Evolutionary conservation across 2,888 invertebrate species (phyloP), one percentile per base, ranked within the genome.

Genomic region (Folsomia candida): DNA sequence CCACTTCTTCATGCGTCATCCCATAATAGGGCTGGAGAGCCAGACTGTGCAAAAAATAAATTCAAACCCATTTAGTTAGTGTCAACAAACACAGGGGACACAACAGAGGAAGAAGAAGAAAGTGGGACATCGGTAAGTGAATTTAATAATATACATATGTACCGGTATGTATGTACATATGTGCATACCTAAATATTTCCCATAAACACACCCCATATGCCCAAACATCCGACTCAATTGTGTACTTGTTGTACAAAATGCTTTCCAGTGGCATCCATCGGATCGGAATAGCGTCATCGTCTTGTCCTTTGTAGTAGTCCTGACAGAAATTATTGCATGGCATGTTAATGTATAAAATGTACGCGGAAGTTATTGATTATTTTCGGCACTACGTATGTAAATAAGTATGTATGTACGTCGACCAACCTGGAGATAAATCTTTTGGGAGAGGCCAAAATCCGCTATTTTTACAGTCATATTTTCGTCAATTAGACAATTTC

Each of bases 181-280:
- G n/a, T 61, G 2, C 11, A 22, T 64, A 64, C 63, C 71, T 71
- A 59, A 74, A 74, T 29, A 74, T 74, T 65, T 74, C 74, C 74
- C 74, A 74, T 58, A 97, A 86, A 81, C 94, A 93, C 22, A 97
- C 94, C 66, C 96, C 97, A 85, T 92, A 97, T 18, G 97, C 96
- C 97, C 97, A 97, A 1, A 97, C 94, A 85, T 97, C 97, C 14
- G 96, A 94, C 83, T 97, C 95, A 74, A 93, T 87, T 18, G 97
- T 96, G 84, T 96, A 97, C 83, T 95, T 95, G 84, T 96, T 97
- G 83, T 95, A 96, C 67, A 97, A 86, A 83, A 97, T 96, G 84
- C 96, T 93, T 84, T 97, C 97, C 73, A 96, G 86, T 25, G 97
- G 97, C 96, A 97, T 97, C 97, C 97, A 97, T 82, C 97, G 87